phyloP scores from a whole-genome alignment of 2,888 invertebrate species.

The Acleris laterana region DNA sequence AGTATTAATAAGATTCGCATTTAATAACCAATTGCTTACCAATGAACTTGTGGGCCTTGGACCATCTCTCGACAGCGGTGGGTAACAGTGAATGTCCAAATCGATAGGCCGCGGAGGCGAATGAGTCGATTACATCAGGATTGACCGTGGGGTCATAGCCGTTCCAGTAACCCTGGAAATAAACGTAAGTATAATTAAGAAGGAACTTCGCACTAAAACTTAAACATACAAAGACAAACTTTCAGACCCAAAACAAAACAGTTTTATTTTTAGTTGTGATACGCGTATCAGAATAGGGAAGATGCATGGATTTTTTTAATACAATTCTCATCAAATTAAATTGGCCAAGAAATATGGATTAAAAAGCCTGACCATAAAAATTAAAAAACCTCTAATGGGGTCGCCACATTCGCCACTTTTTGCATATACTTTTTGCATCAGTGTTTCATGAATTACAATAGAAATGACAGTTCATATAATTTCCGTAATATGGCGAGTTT shows the following conservation, averaged over 20 bases:
- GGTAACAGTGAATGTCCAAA: slow-evolving; percentile 96
- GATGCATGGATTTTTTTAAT: too few relatives aligned
- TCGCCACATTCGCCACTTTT: too few relatives aligned
- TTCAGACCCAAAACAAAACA: neutral
- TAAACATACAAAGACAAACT: neutral
- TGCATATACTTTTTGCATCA: too few relatives aligned
- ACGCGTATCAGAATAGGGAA: too few relatives aligned
- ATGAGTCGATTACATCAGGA: slow-evolving; percentile 94
- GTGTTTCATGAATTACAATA: too few relatives aligned
- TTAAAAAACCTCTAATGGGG: too few relatives aligned
- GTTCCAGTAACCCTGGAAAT: slow-evolving; percentile 89
- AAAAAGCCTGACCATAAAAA: too few relatives aligned
- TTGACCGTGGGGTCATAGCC: slow-evolving; percentile 93
- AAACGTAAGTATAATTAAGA: slow-evolving; percentile 18
- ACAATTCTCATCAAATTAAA: too few relatives aligned
- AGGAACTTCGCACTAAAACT: neutral
- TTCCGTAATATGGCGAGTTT: too few relatives aligned
- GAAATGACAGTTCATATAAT: too few relatives aligned
- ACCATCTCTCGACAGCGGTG: slow-evolving; percentile 96
- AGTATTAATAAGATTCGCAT: neutral
- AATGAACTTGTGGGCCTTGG: slow-evolving; percentile 97
- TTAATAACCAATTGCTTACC: slow-evolving; percentile 77
- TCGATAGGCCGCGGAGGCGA: slow-evolving; percentile 96
- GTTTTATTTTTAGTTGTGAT: too few relatives aligned
- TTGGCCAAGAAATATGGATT: too few relatives aligned